Base-by-base conservation (phyloP, 2,797 vertebrate genomes). In the Danionella dracula region DNA sequence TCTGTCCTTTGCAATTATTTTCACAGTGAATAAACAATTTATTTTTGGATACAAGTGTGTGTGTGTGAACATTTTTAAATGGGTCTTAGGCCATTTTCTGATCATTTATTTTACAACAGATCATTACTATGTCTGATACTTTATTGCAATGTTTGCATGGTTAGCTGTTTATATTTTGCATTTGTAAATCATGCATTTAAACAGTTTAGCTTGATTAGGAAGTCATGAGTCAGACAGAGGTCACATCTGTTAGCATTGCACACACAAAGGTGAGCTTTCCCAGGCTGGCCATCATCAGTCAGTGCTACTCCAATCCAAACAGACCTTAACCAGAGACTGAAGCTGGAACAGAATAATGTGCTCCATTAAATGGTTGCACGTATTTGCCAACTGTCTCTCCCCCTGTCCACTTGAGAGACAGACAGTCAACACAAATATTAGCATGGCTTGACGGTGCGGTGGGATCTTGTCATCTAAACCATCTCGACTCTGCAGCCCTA, bases 271-370 rank as follows among this genome's bases (percentile, higher is more conserved):
- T 48, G 81, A 81, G 63, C 34, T 82, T 75, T 74, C 62, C 71
- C 84, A 82, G 80, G 78, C 77, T 80, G 72, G 80, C 78, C 85
- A 70, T 76, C 62, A 50, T 55, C 62, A 31, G 42, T 77, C 71
- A 73, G 63, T 68, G 70, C 23, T 68, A 60, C 55, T 60, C 66
- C 71, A 73, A 76, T 68, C 68, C 62, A 78, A 74, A 84, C 74
- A 86, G 80, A 86, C 76, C 79, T 79, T 82, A 84, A 82, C 80
- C 84, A 88, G 83, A 87, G 84, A 66, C 74, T 68, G 56, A 17
- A 51, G 61, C 73, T 77, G 72, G 66, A 66, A 58, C 68, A 59
- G 55, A 73, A 62, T 68, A 72, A 71, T 74, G 69, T 50, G 50
- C 49, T 71, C 54, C 59, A 71, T 65, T 67, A 66, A 65, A 67